Percentiles rank a stretch among this genome's conserved stretches.
These are phyloP conservation scores for Archivesica marissinica DNA, from an alignment of 1,140 invertebrate species.

Conservation along the genomic window DNA sequence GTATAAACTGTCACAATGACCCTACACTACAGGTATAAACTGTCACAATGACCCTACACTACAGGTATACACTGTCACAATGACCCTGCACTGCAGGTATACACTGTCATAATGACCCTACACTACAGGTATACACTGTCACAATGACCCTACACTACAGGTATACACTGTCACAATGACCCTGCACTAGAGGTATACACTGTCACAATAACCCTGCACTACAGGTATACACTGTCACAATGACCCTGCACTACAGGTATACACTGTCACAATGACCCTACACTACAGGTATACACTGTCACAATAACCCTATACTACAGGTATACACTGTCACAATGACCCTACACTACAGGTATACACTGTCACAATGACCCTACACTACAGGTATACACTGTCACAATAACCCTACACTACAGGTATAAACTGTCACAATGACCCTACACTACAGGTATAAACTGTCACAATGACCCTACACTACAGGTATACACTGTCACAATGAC, in stretches of 20 bases:
- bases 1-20: background rate
- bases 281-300: no score
- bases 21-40: background rate
- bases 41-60: no score
- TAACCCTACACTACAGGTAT: background rate
- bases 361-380: constrained; percentile 91
- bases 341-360: background rate
- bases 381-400: constrained; percentile 88
- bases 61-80: no score
- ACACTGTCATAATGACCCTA: background rate
- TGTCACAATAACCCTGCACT: background rate
- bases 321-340: background rate
- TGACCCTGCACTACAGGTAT: background rate
- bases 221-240: background rate
- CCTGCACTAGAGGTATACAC: background rate
- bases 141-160: constrained; percentile 95
- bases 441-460: background rate
- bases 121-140: background rate
- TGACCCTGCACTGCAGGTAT: background rate
- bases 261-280: no score
- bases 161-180: constrained; percentile 15
- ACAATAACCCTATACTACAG: background rate
- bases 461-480: background rate
- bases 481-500: no score
- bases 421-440: background rate